phyloP scores from a whole-genome alignment of 2,888 invertebrate species.

The Sphaerophoria rueppellii region DNA sequence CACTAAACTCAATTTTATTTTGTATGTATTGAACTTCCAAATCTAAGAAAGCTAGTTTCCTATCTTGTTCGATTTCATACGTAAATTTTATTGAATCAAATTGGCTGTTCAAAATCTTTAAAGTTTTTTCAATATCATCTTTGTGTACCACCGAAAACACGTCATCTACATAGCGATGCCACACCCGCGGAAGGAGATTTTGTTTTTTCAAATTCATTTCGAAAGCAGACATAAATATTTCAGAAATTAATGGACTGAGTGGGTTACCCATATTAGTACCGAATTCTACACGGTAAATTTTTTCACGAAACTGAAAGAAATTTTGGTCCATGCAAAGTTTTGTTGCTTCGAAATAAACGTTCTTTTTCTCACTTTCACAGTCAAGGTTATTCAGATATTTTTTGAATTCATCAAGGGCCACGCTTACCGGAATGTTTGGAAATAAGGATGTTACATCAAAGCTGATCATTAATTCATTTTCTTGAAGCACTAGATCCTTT shows the following conservation, averaged over 20 bases:
- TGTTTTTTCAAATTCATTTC: not conserved
- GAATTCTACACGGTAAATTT: too few relatives aligned
- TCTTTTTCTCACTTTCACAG: conserved; percentile 1
- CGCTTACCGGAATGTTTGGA: too few relatives aligned
- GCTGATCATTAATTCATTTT: conserved; percentile 1
- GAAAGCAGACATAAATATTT: not conserved
- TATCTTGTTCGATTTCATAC: too few relatives aligned
- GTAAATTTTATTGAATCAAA: too few relatives aligned
- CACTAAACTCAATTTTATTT: too few relatives aligned
- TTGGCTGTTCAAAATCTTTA: too few relatives aligned
- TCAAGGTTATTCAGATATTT: too few relatives aligned
- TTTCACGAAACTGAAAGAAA: not conserved
- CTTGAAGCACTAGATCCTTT: not conserved
- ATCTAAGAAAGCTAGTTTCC: too few relatives aligned
- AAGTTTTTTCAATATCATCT: too few relatives aligned
- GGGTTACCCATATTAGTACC: conserved; percentile 2
- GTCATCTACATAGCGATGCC: not conserved
- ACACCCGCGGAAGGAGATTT: not conserved
- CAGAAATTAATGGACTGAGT: not conserved
- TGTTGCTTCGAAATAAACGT: not conserved
- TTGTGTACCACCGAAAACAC: not conserved
- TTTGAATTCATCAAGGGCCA: not conserved
- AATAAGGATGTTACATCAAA: not conserved
- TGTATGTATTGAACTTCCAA: too few relatives aligned
- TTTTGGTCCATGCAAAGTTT: too few relatives aligned